Evolutionary conservation across 30 jellyfish, hydroid and myxozoan species (phyloP).

Genomic region (Chrysaora quinquecirrha): DNA sequence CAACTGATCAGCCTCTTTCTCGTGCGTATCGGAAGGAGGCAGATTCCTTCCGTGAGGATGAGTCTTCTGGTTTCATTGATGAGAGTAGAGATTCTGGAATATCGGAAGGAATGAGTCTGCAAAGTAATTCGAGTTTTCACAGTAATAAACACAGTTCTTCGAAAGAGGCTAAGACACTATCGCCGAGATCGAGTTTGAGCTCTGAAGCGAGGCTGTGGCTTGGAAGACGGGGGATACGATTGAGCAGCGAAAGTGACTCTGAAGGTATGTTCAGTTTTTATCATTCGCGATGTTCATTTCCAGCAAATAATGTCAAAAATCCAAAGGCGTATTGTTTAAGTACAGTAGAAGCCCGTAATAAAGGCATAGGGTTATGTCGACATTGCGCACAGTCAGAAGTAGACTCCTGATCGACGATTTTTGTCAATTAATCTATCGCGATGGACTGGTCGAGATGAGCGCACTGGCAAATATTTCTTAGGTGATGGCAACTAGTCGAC

Average conservation of each 20-base stretch:
- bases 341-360: too few relatives aligned
- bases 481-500: too few relatives aligned
- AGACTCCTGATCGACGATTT: too few relatives aligned
- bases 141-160: background rate
- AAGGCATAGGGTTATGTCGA: too few relatives aligned
- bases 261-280: slow-evolving; percentile 21
- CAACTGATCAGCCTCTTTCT: background rate
- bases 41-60: slow-evolving; percentile 36
- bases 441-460: too few relatives aligned
- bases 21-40: background rate
- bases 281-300: too few relatives aligned
- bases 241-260: slow-evolving; percentile 26
- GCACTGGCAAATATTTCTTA: too few relatives aligned
- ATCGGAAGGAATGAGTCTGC: slow-evolving; percentile 75
- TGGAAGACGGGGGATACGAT: slow-evolving; percentile 78
- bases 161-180: slow-evolving; percentile 4
- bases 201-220: slow-evolving; percentile 89
- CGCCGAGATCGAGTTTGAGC: slow-evolving; percentile 67
- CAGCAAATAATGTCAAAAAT: too few relatives aligned
- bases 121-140: slow-evolving; percentile 17
- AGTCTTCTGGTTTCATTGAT: slow-evolving; percentile 36
- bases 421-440: too few relatives aligned
- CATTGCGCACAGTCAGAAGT: too few relatives aligned
- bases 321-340: too few relatives aligned
- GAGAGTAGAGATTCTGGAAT: slow-evolving; percentile 94